A percentile compares a stretch with the other conserved stretches of the same genome.
Evolutionary conservation across 2,888 invertebrate genomes (phyloP).

Genomic region (Euplagia quadripunctaria): DNA sequence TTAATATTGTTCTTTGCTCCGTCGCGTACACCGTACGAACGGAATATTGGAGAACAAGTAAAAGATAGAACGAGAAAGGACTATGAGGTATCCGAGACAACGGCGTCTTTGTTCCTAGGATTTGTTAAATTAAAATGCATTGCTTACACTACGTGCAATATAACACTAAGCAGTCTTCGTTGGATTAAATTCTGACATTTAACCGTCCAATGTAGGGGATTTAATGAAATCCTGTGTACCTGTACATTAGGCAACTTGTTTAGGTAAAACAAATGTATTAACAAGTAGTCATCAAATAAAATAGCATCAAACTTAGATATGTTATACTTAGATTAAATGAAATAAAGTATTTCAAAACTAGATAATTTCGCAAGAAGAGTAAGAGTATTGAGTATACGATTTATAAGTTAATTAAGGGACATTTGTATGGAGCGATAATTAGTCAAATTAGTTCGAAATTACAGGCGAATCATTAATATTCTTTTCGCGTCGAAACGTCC

Average conservation of each 20-base stretch:
- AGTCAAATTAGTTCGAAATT: neutral
- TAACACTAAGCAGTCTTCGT: constrained; percentile 45
- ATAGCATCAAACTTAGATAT: too few species aligned
- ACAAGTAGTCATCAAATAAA: too few species aligned
- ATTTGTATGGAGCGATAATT: neutral
- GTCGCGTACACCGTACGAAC: too few species aligned
- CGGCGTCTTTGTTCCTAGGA: neutral
- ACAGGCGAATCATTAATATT: neutral
- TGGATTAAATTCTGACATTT: constrained; percentile 57
- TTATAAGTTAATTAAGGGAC: neutral
- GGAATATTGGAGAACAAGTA: neutral
- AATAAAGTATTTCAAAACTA: neutral
- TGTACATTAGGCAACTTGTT: too few species aligned
- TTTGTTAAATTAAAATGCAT: constrained; percentile 44
- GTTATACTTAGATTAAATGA: too few species aligned
- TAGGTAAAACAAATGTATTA: too few species aligned
- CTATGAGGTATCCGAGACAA: neutral
- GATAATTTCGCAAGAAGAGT: neutral
- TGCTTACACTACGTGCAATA: constrained; percentile 43
- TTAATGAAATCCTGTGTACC: neutral
- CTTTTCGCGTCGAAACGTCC: neutral
- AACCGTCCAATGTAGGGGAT: constrained; percentile 24
- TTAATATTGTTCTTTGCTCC: too few species aligned
- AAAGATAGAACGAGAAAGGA: neutral
- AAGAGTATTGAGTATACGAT: neutral